These are phyloP conservation scores for Cheirogaleus medius DNA, from an alignment of 2,113 vertebrate species.

Conservation along the genomic window DNA sequence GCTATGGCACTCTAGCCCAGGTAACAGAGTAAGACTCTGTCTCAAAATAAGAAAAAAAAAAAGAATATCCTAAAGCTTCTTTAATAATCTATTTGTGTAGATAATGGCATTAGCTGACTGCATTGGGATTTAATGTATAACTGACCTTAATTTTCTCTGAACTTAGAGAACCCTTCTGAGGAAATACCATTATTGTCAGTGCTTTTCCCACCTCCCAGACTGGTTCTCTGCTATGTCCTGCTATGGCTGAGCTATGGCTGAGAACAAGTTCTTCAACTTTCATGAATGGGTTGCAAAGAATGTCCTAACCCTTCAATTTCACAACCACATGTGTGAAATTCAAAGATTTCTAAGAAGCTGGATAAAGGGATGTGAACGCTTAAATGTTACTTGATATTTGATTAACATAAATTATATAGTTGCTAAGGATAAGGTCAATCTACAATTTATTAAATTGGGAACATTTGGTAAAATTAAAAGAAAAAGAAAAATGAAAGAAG, in stretches of 20 bases:
- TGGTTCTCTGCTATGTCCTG: background rate
- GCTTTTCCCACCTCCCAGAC: background rate
- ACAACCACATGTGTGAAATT: background rate
- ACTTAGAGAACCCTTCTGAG: background rate
- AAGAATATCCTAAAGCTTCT: background rate
- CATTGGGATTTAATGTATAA: conserved; percentile 5
- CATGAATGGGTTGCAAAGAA: conserved; percentile 19
- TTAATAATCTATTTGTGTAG: background rate
- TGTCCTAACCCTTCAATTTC: background rate
- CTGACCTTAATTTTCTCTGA: background rate
- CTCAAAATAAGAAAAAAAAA: no score
- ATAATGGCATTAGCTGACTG: background rate
- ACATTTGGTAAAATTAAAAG: background rate
- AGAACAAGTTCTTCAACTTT: conserved; percentile 18
- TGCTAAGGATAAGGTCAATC: background rate
- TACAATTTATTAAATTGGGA: background rate
- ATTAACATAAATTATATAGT: background rate
- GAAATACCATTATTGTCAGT: background rate
- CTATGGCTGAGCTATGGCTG: background rate
- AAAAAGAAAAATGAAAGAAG: background rate
- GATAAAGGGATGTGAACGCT: background rate
- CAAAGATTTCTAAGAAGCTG: background rate
- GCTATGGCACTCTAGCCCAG: no score
- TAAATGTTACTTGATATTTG: background rate
- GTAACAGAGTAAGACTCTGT: no score